A percentile compares a stretch with the other conserved stretches of the same genome.
phyloP scores from a whole-genome alignment of 2,113 vertebrate genomes.

The Peucedramus taeniatus region DNA sequence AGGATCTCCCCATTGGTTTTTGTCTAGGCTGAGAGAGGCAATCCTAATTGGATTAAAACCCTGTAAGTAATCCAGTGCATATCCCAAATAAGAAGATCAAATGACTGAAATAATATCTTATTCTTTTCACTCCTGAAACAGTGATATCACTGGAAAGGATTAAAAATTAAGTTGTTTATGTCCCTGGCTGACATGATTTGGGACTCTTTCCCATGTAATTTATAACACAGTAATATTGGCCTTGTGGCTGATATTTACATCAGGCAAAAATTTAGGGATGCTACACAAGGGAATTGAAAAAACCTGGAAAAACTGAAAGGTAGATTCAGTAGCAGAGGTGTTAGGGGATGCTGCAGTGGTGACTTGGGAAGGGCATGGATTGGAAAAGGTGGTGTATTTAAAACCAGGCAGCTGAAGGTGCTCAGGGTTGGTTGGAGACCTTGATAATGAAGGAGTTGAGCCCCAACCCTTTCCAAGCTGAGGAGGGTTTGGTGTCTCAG shows the following conservation, averaged over 20 bases:
- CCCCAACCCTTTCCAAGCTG: rapidly evolving
- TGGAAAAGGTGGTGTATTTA: neutral
- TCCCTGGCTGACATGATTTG: neutral
- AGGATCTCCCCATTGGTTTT: neutral
- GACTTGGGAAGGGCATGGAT: neutral
- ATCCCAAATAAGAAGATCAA: conserved; percentile 32
- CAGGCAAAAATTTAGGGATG: neutral
- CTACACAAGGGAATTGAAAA: neutral
- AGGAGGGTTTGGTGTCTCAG: rapidly evolving
- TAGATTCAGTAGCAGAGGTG: neutral
- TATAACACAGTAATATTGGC: neutral
- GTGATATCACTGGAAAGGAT: neutral
- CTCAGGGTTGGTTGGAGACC: neutral
- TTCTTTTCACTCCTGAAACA: neutral
- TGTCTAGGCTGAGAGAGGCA: neutral
- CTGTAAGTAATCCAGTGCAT: neutral
- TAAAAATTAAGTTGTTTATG: conserved; percentile 2
- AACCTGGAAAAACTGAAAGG: neutral
- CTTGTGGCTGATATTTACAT: neutral
- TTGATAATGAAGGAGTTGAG: rapidly evolving
- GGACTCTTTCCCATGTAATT: neutral
- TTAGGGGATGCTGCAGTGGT: neutral
- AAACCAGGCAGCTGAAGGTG: neutral
- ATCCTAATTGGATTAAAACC: neutral
- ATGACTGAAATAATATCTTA: neutral